A percentile compares a stretch with the other conserved stretches of the same genome.
These are phyloP conservation scores for Panthera tigris DNA, from an alignment of 2,113 vertebrate species.

Conservation along the genomic window DNA sequence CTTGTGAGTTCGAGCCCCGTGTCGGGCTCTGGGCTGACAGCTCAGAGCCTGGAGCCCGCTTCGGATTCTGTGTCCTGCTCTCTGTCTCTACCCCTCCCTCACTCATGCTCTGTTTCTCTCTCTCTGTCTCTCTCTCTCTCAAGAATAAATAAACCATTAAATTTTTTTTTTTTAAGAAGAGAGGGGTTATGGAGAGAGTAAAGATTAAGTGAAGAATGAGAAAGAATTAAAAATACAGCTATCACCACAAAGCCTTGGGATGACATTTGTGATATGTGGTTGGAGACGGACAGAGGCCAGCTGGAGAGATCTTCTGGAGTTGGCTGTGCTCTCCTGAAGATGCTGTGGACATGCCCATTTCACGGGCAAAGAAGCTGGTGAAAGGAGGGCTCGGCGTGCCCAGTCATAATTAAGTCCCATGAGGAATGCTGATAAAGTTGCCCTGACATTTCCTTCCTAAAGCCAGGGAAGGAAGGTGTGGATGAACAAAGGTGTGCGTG, in stretches of 20 bases:
- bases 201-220: not conserved
- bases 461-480: not conserved
- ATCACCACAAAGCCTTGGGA: no score
- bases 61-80: no score
- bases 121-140: no score
- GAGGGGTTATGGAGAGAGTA: not conserved
- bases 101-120: no score
- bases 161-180: not conserved
- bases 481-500: not conserved
- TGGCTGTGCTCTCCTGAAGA: not conserved
- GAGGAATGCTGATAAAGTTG: not conserved
- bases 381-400: not conserved
- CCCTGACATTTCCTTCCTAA: not conserved
- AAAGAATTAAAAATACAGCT: not conserved
- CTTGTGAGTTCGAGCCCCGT: no score
- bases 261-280: not conserved
- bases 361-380: not conserved
- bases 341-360: rapidly evolving
- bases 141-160: no score
- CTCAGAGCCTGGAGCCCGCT: no score
- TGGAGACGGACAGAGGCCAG: not conserved
- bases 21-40: no score
- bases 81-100: no score
- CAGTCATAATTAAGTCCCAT: not conserved
- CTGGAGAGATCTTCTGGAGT: not conserved